These are phyloP conservation scores for Neodiprion pinetum DNA, from an alignment of 1,140 invertebrate species.

Conservation along the genomic window DNA sequence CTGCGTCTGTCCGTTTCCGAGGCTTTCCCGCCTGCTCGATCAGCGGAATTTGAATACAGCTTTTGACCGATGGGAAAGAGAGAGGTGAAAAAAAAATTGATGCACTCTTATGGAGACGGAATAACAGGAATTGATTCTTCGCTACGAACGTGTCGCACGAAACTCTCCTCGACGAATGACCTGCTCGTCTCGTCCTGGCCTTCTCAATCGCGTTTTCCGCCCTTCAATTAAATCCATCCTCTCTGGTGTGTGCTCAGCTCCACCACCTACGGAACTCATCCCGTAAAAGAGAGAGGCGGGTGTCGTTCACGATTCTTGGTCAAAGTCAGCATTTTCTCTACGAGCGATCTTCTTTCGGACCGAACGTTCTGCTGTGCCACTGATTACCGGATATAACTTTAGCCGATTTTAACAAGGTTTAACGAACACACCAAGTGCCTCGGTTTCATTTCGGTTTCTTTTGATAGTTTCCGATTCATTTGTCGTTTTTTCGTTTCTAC, in stretches of 20 bases:
- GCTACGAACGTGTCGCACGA: not conserved
- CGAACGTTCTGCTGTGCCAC: not conserved
- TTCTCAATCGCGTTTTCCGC: not conserved
- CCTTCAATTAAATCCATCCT: slow-evolving; percentile 3
- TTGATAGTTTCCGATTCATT: no score
- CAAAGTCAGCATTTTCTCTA: not conserved
- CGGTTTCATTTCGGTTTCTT: no score
- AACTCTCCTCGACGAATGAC: not conserved
- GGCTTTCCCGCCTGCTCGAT: not conserved
- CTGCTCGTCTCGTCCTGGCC: not conserved
- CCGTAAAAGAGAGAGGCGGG: not conserved
- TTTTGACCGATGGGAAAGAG: not conserved
- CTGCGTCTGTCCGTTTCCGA: not conserved
- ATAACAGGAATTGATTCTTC: not conserved
- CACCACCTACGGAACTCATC: not conserved
- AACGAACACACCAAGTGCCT: no score
- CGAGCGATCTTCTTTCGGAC: not conserved
- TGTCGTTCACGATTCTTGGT: not conserved
- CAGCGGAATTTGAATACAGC: not conserved
- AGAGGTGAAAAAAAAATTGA: not conserved
- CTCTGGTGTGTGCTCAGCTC: not conserved
- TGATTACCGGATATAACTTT: not conserved
- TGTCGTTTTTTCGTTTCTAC: no score
- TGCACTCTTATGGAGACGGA: not conserved
- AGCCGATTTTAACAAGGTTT: not conserved